Evolutionary conservation across 1,140 invertebrate genomes (phyloP), one percentile per base, ranked within the genome.

Genomic region (Tachypleus tridentatus): DNA sequence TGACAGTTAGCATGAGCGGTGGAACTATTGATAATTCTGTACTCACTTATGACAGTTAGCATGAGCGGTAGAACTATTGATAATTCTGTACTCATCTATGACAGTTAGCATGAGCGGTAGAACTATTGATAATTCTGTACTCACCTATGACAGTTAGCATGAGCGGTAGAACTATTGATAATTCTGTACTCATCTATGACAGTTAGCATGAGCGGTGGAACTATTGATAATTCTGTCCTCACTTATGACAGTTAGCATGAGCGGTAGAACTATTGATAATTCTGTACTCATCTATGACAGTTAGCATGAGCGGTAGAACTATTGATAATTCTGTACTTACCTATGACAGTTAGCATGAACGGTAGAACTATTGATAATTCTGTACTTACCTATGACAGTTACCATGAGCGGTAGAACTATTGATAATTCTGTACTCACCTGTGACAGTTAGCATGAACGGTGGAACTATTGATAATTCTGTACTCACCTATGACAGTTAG

Each of bases 401-500:
- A 68, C 65, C 49, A 64, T 66, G 29, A 29, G 29, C 29, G 29
- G 29, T 29, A 29, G 29, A 29, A 29, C 29, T 29, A 29, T 29
- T 29, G 29, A 29, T 29, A 29, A 29, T 29, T 29, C 29, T 29
- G 29, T 29, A 68, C 65, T 60, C 50, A 68, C 67, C 67, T 48
- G 67, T 68, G 56, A 68, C 67, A 47, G 53, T 62, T 11, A 68
- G 67, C 49, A 64, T 66, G 29, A 29, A 2, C 29, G 29, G 29
- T 29, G 2, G 29, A 29, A 29, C 29, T 29, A 29, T 29, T 29
- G 29, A 29, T 29, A 29, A 29, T 29, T 29, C 29, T 29, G 29
- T 29, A 68, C 65, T 60, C 50, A 68, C 67, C 67, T 48, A 65
- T 68, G 56, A 68, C 67, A 47, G 53, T 62, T 11, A 68, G 67